Base-by-base conservation (phyloP, 2,797 vertebrate species). In the Fistularia tabacaria region DNA sequence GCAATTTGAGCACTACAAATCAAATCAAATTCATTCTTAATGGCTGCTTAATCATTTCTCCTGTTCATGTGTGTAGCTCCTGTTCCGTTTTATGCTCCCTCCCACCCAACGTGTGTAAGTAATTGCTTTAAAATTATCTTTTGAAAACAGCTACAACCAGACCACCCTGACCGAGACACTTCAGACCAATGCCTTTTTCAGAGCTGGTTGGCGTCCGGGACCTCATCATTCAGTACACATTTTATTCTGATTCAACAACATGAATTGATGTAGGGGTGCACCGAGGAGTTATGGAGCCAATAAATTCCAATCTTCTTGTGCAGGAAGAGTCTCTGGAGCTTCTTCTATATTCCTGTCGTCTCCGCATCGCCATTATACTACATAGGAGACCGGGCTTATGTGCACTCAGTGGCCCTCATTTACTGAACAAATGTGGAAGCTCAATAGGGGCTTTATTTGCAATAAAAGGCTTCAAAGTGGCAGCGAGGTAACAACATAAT, bases 1-100 rank as follows among this genome's bases (percentile, higher is more conserved):
- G 41, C 39, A 59, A 37, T 54, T 44, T 51, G 25, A 75, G 66
- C 54, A 37, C 36, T 7, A 25, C 36, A 41, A 44, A 49, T 38
- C 36, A 41, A 44, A 49, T 38, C 38, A 7, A 9, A 14, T 64
- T 58, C 7, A 69, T 65, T 49, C 55, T 6, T 10, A 53, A 62
- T 56, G 46, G 55, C 61, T 66, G 57, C n/a, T 60, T 68, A 70
- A 67, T 72, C 58, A 66, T 65, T 65, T 64, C 56, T 38, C 50
- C 42, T 39, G 37, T 46, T n/a, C 39, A 11, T 37, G 49, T 40
- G 38, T 42, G 48, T 50, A 37, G 41, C 54, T 10, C 38, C 7
- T 48, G 54, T 42, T 40, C 53, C 14, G 10, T 42, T 60, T 43
- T 36, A 8, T 51, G 37, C 41, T 60, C 14, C 12, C 43, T 1